Conservation (phyloP, 2,113 vertebrate species). For the Indicator maculatus region DNA sequence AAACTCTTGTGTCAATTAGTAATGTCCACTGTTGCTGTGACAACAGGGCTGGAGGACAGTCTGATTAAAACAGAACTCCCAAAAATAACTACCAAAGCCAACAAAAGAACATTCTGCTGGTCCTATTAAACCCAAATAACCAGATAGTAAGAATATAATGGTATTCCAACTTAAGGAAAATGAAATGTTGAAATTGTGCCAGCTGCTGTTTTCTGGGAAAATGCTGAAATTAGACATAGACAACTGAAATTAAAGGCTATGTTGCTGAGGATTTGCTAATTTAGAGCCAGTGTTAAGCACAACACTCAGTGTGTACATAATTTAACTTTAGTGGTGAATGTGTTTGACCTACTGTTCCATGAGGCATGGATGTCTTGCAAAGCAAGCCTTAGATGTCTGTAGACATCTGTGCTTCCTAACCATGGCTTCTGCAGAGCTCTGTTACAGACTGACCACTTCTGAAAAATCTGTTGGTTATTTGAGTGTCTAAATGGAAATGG, state of each 20-base stretch:
- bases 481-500: not conserved
- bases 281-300: not conserved
- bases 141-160: not conserved
- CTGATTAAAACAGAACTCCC: slow-evolving; percentile 33
- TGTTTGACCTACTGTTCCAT: not conserved
- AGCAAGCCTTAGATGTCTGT: not conserved
- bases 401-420: not conserved
- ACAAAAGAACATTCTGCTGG: not conserved
- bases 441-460: not conserved
- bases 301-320: not conserved
- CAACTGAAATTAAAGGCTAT: not conserved
- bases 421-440: not conserved
- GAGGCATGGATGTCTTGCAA: not conserved
- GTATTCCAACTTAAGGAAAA: not conserved
- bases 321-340: not conserved
- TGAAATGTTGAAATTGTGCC: not conserved
- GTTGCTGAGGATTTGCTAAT: not conserved
- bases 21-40: slow-evolving; percentile 69
- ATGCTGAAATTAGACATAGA: not conserved
- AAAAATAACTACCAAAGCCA: slow-evolving; percentile 1
- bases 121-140: not conserved
- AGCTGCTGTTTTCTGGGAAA: not conserved
- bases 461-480: not conserved
- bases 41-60: slow-evolving; percentile 57
- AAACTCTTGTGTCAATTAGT: slow-evolving; percentile 27